Base-by-base conservation (phyloP, 2,113 vertebrate genomes). In the Athene noctua region DNA sequence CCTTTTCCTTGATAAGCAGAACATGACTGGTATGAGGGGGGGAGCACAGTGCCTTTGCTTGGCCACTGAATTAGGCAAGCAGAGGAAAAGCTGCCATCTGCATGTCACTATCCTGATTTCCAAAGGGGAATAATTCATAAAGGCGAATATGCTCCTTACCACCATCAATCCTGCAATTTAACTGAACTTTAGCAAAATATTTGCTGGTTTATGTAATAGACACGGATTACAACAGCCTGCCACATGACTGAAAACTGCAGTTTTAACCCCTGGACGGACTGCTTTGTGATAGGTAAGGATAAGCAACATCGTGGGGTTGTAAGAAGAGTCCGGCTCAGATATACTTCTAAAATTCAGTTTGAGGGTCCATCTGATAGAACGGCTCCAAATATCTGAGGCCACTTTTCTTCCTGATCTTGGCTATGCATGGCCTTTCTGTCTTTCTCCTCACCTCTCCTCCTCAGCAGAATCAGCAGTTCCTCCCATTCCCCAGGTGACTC, bases 101-200 rank as follows among this genome's bases (percentile, higher is more conserved):
- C 25, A 27, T 30, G 32, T 32, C 18, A 22, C 40, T 87, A 23
- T 8, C 30, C 18, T 70, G 38, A 80, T 77, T 79, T 91, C 70
- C 42, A 77, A 65, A 72, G 47, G 32, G 15, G 19, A 15, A 71
- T 66, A 77, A 51, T 30, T 49, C 8, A 52, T 77, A 62, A 62
- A 87, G 36, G n/a, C 71, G 66, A 70, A 86, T 26, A 73, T 51
- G 66, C 32, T 90, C 26, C 78, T 94, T 8, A 4, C 30, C 36
- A 75, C 54, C 62, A 82, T 82, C 54, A 94, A n/a, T 91, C 62
- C 66, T 80, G 66, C 54, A 93, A 90, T 80, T 73, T 94, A 91
- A 88, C 55, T 91, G 95, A 95, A 95, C 93, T 95, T 95, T 82
- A 93, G 91, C 86, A 94, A 94, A 97, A 94, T 95, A 95, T 86